Conservation (phyloP, 2,113 vertebrate species). For the Leptocoma aspasia region DNA sequence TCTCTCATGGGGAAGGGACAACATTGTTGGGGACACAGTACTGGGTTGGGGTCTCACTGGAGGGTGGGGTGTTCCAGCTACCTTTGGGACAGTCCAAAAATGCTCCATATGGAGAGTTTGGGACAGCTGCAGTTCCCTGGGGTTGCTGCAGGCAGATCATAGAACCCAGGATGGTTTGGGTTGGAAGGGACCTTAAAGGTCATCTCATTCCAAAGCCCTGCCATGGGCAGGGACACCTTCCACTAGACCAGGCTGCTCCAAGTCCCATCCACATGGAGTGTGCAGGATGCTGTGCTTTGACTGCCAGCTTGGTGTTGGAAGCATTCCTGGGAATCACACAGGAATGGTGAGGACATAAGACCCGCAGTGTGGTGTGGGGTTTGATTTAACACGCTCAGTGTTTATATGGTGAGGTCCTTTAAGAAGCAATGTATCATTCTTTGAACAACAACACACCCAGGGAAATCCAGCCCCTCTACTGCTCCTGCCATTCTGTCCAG, state of each 20-base stretch:
- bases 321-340: fast-evolving
- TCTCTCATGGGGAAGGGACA: background rate
- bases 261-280: fast-evolving
- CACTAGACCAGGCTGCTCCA: background rate
- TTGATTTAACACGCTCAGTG: background rate
- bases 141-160: background rate
- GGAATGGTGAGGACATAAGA: fast-evolving
- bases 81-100: background rate
- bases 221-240: background rate
- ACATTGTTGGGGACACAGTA: fast-evolving
- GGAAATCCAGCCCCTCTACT: background rate
- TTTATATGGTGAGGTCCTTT: background rate
- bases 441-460: fast-evolving
- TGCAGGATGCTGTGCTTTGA: fast-evolving
- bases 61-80: fast-evolving
- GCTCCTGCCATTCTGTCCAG: background rate
- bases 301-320: background rate
- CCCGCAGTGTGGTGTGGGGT: fast-evolving
- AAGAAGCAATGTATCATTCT: background rate
- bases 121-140: background rate
- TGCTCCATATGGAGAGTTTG: fast-evolving
- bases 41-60: background rate
- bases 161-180: background rate
- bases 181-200: background rate
- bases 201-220: background rate